Evolutionary conservation across 2,797 vertebrate species (phyloP).

Genomic region (Eidolon dupreanum): DNA sequence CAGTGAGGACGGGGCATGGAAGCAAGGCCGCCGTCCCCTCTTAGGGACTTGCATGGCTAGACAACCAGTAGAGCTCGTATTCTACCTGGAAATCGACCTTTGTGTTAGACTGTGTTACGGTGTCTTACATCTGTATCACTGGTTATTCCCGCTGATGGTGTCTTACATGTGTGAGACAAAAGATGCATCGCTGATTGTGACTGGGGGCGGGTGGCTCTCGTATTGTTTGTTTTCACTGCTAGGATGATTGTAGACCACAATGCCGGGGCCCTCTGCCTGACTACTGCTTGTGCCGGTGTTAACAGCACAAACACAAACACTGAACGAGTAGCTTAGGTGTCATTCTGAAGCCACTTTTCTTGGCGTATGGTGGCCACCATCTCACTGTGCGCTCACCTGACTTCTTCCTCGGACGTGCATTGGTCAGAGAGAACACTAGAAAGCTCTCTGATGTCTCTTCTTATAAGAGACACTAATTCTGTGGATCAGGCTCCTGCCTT

Average conservation of each 20-base stretch:
- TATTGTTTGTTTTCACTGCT: neutral
- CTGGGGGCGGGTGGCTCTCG: accelerated
- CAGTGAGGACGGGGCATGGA: neutral
- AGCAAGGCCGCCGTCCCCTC: too few relatives aligned
- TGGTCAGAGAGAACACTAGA: neutral
- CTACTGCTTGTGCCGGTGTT: neutral
- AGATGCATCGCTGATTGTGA: neutral
- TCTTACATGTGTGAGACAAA: neutral
- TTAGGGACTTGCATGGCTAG: neutral
- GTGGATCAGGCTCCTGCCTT: too few relatives aligned
- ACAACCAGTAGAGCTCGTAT: neutral
- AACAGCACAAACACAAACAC: neutral
- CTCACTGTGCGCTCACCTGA: neutral
- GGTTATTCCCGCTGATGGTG: accelerated
- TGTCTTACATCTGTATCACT: neutral
- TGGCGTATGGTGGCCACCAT: neutral
- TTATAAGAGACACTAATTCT: neutral
- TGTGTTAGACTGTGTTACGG: neutral
- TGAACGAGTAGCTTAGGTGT: neutral
- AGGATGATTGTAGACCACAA: too few relatives aligned
- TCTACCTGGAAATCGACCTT: neutral
- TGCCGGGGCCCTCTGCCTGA: neutral
- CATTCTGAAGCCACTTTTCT: neutral
- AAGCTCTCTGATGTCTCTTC: neutral
- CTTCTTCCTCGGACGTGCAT: accelerated